phyloP scores from a whole-genome alignment of 2,797 vertebrate genomes.

The Pantherophis alleghaniensis region DNA sequence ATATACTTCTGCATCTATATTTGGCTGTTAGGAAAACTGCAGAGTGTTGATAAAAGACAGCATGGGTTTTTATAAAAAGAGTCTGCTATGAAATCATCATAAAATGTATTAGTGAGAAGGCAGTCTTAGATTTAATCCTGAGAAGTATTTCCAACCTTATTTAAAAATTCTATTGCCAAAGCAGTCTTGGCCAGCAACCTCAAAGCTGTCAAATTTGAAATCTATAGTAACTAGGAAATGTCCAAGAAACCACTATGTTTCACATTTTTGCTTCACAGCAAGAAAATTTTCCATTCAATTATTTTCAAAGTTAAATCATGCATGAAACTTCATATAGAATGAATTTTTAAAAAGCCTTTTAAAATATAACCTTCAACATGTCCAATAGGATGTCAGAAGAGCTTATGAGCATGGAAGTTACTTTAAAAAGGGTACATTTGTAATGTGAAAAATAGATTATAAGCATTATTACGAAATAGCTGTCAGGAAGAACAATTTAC shows the following conservation, averaged over 20 bases:
- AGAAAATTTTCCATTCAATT: neutral
- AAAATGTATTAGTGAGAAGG: neutral
- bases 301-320: neutral
- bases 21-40: neutral
- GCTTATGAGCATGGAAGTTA: neutral
- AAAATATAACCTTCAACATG: neutral
- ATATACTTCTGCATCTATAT: neutral
- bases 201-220: neutral
- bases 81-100: neutral
- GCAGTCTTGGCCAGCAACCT: neutral
- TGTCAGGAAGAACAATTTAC: neutral
- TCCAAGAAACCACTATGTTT: neutral
- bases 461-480: neutral
- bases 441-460: neutral
- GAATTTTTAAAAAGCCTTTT: neutral
- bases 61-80: neutral
- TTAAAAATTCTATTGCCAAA: neutral
- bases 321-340: neutral
- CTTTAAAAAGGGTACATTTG: neutral
- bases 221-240: neutral
- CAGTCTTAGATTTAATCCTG: neutral
- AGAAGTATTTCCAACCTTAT: neutral
- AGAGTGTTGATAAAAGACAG: neutral
- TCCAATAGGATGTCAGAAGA: neutral
- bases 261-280: neutral